A percentile compares a stretch with the other conserved stretches of the same genome.
Conservation (phyloP, 2,113 vertebrate species). For the Tonatia bakeri region DNA sequence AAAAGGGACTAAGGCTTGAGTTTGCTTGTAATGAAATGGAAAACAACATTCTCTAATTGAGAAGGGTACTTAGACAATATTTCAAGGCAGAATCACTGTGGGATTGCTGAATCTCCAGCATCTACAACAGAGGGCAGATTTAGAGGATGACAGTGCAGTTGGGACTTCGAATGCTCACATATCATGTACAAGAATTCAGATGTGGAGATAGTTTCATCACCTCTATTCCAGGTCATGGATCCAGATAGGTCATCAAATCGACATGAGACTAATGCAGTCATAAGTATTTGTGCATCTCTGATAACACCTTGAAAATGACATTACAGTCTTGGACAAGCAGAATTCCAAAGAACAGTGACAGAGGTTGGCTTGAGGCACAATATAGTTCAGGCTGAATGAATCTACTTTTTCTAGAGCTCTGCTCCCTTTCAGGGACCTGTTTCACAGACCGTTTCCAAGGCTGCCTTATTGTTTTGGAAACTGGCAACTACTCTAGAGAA, state of each 20-base stretch:
- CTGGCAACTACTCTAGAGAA: neutral
- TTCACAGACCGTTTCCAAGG: neutral
- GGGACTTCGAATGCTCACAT: neutral
- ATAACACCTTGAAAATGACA: neutral
- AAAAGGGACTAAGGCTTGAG: neutral
- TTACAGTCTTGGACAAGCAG: neutral
- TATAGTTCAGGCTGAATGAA: neutral
- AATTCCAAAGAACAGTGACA: neutral
- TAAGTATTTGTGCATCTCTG: neutral
- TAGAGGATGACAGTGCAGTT: neutral
- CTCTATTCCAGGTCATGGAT: neutral
- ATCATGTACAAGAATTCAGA: neutral
- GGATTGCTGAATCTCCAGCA: no score
- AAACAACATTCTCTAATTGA: neutral
- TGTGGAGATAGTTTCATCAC: neutral
- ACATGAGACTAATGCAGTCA: neutral
- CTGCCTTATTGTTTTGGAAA: neutral
- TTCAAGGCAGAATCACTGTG: neutral
- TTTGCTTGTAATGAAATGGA: neutral
- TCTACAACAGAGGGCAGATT: neutral
- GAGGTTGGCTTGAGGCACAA: neutral
- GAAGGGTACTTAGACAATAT: neutral
- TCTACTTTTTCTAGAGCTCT: neutral
- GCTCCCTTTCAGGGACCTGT: neutral
- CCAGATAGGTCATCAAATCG: neutral